Conservation (phyloP, 2,113 vertebrate genomes). For the Cygnus buccinator region DNA sequence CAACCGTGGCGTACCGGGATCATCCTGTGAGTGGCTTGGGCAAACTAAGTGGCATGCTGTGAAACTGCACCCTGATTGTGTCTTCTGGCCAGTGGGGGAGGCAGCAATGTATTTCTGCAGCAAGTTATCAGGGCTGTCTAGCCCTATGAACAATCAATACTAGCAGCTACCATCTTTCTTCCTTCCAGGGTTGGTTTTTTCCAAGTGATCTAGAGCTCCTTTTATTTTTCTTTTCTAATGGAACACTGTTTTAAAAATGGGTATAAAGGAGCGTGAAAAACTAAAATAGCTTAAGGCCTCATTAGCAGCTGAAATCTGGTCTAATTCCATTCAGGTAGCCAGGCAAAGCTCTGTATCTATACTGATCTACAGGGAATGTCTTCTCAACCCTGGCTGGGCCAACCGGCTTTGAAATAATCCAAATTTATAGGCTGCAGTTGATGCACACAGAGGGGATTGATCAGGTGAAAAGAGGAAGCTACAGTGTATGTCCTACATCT, state of each 20-base stretch:
- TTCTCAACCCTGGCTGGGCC: background rate
- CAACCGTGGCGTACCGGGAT: background rate
- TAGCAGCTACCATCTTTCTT: background rate
- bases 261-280: background rate
- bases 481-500: background rate
- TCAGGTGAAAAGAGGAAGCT: background rate
- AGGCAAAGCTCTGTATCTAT: background rate
- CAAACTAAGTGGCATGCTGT: background rate
- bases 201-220: background rate
- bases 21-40: rapidly evolving
- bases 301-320: conserved; percentile 19
- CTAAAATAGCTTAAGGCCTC: background rate
- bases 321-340: background rate
- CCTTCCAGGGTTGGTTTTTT: background rate
- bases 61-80: background rate
- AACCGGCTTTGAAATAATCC: background rate
- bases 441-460: background rate
- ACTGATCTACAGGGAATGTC: background rate
- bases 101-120: background rate
- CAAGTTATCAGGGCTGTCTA: background rate
- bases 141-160: background rate
- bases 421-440: background rate
- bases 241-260: background rate
- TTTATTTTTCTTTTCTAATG: background rate
- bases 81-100: background rate